Conservation (phyloP, 2,888 invertebrate genomes). For the Noctua pronuba region DNA sequence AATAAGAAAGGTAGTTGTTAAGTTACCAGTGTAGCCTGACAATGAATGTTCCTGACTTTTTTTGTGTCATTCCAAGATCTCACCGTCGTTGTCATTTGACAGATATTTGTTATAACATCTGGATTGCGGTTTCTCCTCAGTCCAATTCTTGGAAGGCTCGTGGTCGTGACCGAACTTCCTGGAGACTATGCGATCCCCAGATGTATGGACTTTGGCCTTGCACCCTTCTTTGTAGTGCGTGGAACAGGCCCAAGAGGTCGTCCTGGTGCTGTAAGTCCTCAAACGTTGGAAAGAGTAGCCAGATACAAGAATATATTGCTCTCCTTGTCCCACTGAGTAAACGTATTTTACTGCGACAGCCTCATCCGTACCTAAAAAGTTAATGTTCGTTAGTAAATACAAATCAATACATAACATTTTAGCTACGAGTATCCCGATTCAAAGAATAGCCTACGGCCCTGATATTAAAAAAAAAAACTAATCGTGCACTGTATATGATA, state of each 20-base stretch:
- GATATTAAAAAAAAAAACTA: too few species aligned
- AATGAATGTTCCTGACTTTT: background rate
- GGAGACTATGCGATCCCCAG: constrained; percentile 12
- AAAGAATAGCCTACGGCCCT: background rate
- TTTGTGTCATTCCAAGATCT: background rate
- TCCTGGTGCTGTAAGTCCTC: constrained; percentile 42
- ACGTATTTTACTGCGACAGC: constrained; percentile 35
- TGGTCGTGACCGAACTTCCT: constrained; percentile 37
- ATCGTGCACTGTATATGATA: too few species aligned
- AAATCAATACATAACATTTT: background rate
- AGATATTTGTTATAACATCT: constrained; percentile 44
- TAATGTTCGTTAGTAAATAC: constrained; percentile 1
- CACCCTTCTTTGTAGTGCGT: constrained; percentile 45
- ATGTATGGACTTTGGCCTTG: constrained; percentile 46
- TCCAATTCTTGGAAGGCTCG: constrained; percentile 37
- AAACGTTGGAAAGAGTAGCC: constrained; percentile 47
- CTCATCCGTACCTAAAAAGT: constrained; percentile 24
- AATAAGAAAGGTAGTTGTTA: background rate
- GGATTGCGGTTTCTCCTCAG: constrained; percentile 17
- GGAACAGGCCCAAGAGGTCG: constrained; percentile 43
- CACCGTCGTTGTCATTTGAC: background rate
- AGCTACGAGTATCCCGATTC: background rate
- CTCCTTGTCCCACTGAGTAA: constrained; percentile 32
- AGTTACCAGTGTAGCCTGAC: background rate
- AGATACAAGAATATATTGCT: constrained; percentile 35